These are phyloP conservation scores for Cryptophagus acutangulus DNA, from an alignment of 2,888 invertebrate species.

Conservation along the genomic window DNA sequence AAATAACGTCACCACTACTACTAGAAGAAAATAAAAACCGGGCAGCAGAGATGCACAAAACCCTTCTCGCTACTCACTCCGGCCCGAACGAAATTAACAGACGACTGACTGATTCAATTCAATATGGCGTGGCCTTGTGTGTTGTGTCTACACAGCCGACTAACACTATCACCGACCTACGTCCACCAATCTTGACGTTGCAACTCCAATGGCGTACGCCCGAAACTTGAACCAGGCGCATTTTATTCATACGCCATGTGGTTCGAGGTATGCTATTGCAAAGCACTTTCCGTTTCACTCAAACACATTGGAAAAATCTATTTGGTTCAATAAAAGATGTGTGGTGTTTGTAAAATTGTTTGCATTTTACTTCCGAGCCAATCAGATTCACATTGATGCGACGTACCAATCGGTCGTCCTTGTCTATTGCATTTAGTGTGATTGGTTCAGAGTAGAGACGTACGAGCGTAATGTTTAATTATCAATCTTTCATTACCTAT, in stretches of 20 bases:
- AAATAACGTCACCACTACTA: conserved; percentile 9
- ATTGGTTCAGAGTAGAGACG: too few species aligned
- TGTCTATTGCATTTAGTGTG: too few species aligned
- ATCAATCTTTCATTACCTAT: conserved; percentile 20
- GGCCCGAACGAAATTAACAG: conserved; percentile 55
- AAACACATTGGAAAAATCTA: conserved; percentile 24
- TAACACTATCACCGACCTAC: conserved; percentile 22
- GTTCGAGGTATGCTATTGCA: conserved; percentile 26
- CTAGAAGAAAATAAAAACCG: conserved; percentile 38
- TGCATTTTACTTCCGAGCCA: conserved; percentile 28
- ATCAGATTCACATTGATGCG: too few species aligned
- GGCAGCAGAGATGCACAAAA: too few species aligned
- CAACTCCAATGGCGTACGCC: conserved; percentile 22
- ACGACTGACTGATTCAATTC: conserved; percentile 56
- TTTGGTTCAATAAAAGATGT: conserved; percentile 20
- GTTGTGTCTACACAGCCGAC: conserved; percentile 28
- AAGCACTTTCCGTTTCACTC: conserved; percentile 27
- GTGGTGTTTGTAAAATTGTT: conserved; percentile 20
- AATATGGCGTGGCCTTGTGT: conserved; percentile 57
- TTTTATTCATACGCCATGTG: conserved; percentile 39
- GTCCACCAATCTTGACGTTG: conserved; percentile 17
- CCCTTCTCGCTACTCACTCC: conserved; percentile 47
- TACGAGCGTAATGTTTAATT: conserved; percentile 10
- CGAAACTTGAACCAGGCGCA: conserved; percentile 19
- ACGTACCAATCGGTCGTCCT: too few species aligned